Percentiles rank a stretch among this genome's conserved stretches.
These are phyloP conservation scores for Mercenaria mercenaria DNA, from an alignment of 1,140 invertebrate genomes.

Conservation along the genomic window DNA sequence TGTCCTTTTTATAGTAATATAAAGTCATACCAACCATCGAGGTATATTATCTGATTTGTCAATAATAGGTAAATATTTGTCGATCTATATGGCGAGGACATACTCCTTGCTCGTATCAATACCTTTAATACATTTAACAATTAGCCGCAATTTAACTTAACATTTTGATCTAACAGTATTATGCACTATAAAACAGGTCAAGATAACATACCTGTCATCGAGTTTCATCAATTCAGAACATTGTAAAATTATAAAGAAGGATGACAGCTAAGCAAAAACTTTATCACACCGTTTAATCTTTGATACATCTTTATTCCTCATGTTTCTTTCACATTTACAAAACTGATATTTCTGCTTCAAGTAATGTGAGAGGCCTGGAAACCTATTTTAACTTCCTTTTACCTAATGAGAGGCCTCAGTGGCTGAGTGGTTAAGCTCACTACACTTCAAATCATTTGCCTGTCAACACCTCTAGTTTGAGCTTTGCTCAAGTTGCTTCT, in stretches of 20 bases:
- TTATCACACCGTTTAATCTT: background rate
- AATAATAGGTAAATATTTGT: slow-evolving; percentile 9
- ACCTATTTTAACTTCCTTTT: too few species aligned
- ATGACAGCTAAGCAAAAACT: background rate
- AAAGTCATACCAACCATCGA: background rate
- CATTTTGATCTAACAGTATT: background rate
- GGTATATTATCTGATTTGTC: slow-evolving; percentile 13
- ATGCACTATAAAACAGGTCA: background rate
- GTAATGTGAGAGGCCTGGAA: too few species aligned
- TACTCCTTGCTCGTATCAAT: background rate
- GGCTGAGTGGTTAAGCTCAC: too few species aligned
- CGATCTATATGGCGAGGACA: background rate
- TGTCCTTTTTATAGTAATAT: background rate
- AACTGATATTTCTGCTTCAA: too few species aligned
- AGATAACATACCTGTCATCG: background rate
- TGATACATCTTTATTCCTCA: background rate
- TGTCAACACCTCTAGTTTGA: too few species aligned
- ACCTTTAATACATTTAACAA: slow-evolving; percentile 10
- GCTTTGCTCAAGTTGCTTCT: too few species aligned
- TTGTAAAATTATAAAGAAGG: background rate
- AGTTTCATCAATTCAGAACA: background rate
- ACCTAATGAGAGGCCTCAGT: too few species aligned
- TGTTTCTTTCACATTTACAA: background rate
- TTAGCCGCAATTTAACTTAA: slow-evolving; percentile 12
- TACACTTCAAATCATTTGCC: too few species aligned